Conservation (phyloP, 2,888 invertebrate genomes). For the Rhynchonema sp. region DNA sequence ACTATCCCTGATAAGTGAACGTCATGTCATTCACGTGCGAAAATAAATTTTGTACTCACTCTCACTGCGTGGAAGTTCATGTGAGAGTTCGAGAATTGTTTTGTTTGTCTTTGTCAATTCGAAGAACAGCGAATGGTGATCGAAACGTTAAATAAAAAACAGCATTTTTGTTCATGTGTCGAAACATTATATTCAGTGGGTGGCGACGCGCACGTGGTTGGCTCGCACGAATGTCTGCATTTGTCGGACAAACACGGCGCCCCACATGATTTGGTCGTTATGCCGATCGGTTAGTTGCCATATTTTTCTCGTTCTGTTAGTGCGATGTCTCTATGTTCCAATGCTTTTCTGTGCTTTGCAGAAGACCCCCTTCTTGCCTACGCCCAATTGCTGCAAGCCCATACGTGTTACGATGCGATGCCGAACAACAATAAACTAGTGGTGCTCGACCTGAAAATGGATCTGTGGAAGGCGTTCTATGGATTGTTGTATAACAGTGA, state of each 20-base stretch:
- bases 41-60: no score
- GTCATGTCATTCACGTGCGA: no score
- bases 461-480: slow-evolving; percentile 94
- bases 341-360: no score
- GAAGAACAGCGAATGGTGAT: neutral
- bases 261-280: neutral
- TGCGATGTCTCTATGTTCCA: no score
- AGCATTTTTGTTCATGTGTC: neutral
- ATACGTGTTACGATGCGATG: slow-evolving; percentile 96
- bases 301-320: neutral
- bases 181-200: neutral
- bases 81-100: neutral
- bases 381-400: slow-evolving; percentile 71
- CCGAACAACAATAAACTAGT: slow-evolving; percentile 96
- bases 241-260: neutral
- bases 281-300: neutral
- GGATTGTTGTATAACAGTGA: slow-evolving; percentile 73
- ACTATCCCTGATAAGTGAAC: no score
- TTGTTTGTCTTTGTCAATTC: neutral
- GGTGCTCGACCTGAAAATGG: slow-evolving; percentile 87
- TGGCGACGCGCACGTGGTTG: neutral
- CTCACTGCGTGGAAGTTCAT: no score
- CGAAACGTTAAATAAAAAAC: neutral
- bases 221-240: neutral
- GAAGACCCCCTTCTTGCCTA: slow-evolving; percentile 10